phyloP scores from a whole-genome alignment of 2,888 invertebrate genomes.

The Hylaea fasciaria region DNA sequence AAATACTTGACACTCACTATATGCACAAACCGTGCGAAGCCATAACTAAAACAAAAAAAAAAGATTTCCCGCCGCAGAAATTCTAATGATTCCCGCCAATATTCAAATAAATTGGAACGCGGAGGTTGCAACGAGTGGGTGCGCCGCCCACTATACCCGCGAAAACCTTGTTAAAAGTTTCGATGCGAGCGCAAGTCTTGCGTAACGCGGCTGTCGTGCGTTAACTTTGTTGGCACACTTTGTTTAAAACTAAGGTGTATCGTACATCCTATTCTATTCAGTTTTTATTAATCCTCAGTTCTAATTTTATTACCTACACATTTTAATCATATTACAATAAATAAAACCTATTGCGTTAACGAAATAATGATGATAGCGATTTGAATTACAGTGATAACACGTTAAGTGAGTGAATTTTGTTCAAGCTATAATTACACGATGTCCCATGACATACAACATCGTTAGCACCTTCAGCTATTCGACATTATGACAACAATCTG shows the following conservation, averaged over 20 bases:
- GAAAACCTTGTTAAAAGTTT: conserved; percentile 32
- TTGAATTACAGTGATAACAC: too few species aligned
- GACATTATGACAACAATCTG: too few species aligned
- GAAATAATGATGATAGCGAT: too few species aligned
- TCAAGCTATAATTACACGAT: too few species aligned
- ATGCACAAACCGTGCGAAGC: too few species aligned
- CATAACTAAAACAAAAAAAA: too few species aligned
- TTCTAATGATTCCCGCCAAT: conserved; percentile 55
- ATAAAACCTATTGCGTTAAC: conserved; percentile 18
- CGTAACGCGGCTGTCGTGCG: conserved; percentile 24
- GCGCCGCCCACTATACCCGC: conserved; percentile 37
- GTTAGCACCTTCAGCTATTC: too few species aligned
- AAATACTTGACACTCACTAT: too few species aligned
- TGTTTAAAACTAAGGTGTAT: not conserved
- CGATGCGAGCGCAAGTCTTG: conserved; percentile 12
- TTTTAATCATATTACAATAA: too few species aligned
- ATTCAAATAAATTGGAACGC: conserved; percentile 47
- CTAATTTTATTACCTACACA: too few species aligned
- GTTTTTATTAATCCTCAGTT: not conserved
- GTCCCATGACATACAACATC: too few species aligned
- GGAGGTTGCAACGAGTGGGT: conserved; percentile 54
- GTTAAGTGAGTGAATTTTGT: too few species aligned
- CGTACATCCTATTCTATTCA: not conserved
- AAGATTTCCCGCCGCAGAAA: conserved; percentile 53
- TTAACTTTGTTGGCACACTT: not conserved